phyloP scores from a whole-genome alignment of 2,888 invertebrate genomes.

The Apantesis nais region DNA sequence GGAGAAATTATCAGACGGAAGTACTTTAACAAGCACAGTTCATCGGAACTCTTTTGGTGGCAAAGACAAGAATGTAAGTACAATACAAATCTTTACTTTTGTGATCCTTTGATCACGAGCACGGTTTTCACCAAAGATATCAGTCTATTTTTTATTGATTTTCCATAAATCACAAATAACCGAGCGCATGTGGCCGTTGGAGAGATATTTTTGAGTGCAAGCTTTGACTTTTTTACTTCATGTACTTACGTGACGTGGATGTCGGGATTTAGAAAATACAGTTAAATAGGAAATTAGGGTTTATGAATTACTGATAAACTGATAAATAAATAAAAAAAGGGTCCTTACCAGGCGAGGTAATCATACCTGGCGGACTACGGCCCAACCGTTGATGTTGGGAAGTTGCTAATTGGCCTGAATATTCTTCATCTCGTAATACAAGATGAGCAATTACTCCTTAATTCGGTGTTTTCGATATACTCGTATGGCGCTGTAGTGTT shows the following conservation, averaged over 20 bases:
- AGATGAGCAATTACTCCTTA: too few relatives aligned
- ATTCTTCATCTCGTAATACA: too few relatives aligned
- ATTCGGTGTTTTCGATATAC: too few relatives aligned
- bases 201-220: background rate
- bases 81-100: background rate
- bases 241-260: background rate
- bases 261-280: background rate
- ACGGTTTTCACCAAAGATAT: background rate
- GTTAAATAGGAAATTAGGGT: too few relatives aligned
- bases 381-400: too few relatives aligned
- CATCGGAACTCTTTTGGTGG: background rate
- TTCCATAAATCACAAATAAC: background rate
- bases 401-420: too few relatives aligned
- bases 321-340: too few relatives aligned
- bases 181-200: background rate
- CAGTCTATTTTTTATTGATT: background rate
- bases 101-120: too few relatives aligned
- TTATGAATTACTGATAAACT: too few relatives aligned
- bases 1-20: background rate
- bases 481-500: too few relatives aligned
- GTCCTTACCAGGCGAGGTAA: too few relatives aligned
- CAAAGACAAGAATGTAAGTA: background rate
- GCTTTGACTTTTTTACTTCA: background rate
- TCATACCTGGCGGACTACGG: too few relatives aligned
- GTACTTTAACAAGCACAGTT: background rate